Evolutionary conservation across 2,797 vertebrate genomes (phyloP), one percentile per base, ranked within the genome.

Genomic region (Lagocephalus sceleratus): DNA sequence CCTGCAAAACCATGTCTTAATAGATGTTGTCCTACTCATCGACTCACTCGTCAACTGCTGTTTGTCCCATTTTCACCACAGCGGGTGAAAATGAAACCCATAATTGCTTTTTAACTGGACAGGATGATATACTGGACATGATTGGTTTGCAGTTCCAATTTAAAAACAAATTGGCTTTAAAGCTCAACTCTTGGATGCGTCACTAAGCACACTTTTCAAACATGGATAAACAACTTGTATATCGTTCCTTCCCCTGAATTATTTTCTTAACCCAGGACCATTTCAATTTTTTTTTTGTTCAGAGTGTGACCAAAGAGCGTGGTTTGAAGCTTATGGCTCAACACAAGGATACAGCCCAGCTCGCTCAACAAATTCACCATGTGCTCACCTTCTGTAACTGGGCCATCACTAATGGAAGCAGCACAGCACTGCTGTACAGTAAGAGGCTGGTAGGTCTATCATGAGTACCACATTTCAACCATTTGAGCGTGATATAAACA

Each of bases 331-430:
- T 99, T 53, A 64, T 94, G 1, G 90, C 92, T 62, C 97, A 99
- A 65, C 97, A 98, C 67, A 94, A 92, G 49, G 97, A 99, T 68
- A 98, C 95, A 70, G 89, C 88, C 29, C 92, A 93, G 12, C 90
- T 99, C 56, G 95, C 95, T 0, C 91, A 94, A 49, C 97, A 99
- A 81, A 95, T 98, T 88, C 91, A 95, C 72, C 97, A 99, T 11
- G 97, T 98, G 23, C 94, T 99, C 86, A 94, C 92, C 80, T 99
- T 99, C 51, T 97, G 96, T 17, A 95, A 95, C 26, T 99, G 95
- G 95, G 97, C 97, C 23, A 96, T 98, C 70, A 91, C 88, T 2
- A 95, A 94, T 15, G 97, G 97, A 73, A 99, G 96, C 90, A 98
- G 94, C 84, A 99, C 97, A 0, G 96, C 96, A 0, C 84, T 98